Base-by-base conservation (phyloP, 2,113 vertebrate genomes). In the Eubucco bourcierii region DNA sequence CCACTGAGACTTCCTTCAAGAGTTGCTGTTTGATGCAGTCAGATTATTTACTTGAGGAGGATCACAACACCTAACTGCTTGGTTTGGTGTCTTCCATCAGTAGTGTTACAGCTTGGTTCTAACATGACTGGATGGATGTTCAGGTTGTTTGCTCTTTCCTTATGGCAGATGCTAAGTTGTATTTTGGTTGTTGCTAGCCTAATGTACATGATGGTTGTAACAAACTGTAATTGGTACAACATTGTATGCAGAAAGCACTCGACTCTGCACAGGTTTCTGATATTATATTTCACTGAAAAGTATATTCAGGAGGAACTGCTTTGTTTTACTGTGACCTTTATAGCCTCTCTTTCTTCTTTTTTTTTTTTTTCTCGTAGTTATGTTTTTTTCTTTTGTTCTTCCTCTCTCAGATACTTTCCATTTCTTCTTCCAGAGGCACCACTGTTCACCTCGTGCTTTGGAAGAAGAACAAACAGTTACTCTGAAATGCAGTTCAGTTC, bases 211-310 rank as follows among this genome's bases (percentile, higher is more conserved):
- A 94, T 95, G 93, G 95, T 97, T 98, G 97, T 98, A 97, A 98
- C 97, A 97, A 98, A 98, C 97, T 97, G 97, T 90, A 97, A 97
- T 97, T 96, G 97, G 98, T 98, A 98, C 97, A 97, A 81, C 91
- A 93, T 96, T 95, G 92, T 96, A 80, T 96, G 77, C 96, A 97
- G 97, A 97, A 97, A 97, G 78, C 89, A 92, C 94, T 95, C 94
- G 96, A 91, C 93, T 89, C 93, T 93, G 93, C 96, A 85, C 31
- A 64, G 94, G 95, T 96, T 96, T 88, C 84, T 85, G 88, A 28
- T 91, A 94, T 75, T 97, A 75, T 15, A 7, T 96, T 97, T 97
- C 82, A 86, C 59, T 96, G 92, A 74, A 92, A 96, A 97, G 87
- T 94, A 84, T 39, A 92, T 96, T 96, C 67, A 79, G 21, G 84